Percentiles rank a stretch among this genome's conserved stretches.
Evolutionary conservation across 2,888 invertebrate species (phyloP).

Genomic region (Euproctis similis): DNA sequence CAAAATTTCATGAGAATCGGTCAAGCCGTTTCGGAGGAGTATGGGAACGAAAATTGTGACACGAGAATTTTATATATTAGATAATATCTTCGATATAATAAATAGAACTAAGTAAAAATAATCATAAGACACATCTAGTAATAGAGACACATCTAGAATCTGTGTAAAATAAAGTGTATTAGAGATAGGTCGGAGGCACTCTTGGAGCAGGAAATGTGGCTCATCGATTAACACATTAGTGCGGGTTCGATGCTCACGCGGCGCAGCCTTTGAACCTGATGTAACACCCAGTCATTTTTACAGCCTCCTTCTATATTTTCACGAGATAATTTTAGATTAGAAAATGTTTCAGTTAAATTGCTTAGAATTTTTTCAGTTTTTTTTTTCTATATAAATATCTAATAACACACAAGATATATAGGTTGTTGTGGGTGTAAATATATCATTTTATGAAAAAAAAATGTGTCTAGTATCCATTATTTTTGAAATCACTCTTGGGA

Average conservation of each 20-base stretch:
- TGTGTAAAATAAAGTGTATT: conserved; percentile 34
- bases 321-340: conserved; percentile 13
- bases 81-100: too few species aligned
- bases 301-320: conserved; percentile 10
- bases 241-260: conserved; percentile 41
- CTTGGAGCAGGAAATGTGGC: conserved; percentile 49
- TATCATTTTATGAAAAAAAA: too few species aligned
- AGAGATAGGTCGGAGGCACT: conserved; percentile 30
- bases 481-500: too few species aligned
- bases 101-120: too few species aligned
- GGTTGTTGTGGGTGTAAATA: too few species aligned
- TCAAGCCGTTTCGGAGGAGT: too few species aligned
- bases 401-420: too few species aligned
- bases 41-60: too few species aligned
- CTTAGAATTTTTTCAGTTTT: conserved; percentile 1
- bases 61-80: too few species aligned
- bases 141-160: conserved; percentile 2
- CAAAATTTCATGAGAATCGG: too few species aligned
- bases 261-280: conserved; percentile 30
- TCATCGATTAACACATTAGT: conserved; percentile 56
- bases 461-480: too few species aligned
- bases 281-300: conserved; percentile 18
- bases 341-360: conserved; percentile 1
- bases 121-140: conserved; percentile 11
- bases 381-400: too few species aligned